These are phyloP conservation scores for Sterna hirundo DNA, from an alignment of 2,113 vertebrate species.

Conservation along the genomic window DNA sequence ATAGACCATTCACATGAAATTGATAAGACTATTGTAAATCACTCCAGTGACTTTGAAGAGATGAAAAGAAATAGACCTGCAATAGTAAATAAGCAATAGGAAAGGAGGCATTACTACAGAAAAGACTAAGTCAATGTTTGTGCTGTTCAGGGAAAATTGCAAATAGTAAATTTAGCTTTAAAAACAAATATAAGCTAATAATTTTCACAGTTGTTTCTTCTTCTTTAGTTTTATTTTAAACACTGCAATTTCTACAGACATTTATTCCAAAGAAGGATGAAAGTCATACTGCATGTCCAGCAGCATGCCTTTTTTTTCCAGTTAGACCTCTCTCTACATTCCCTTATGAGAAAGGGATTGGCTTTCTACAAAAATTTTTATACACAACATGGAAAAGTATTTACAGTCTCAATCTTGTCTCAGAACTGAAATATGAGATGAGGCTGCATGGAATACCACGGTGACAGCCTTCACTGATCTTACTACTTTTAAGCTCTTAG, in stretches of 20 bases:
- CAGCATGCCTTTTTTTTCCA: not conserved
- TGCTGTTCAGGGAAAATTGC: not conserved
- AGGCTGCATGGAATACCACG: not conserved
- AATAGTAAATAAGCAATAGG: not conserved
- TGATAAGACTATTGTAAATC: conserved; percentile 73
- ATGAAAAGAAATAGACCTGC: conserved; percentile 1
- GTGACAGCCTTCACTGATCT: not conserved
- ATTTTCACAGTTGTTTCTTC: not conserved
- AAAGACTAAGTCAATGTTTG: not conserved
- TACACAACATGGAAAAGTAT: not conserved
- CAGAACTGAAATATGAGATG: not conserved
- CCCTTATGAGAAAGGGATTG: not conserved
- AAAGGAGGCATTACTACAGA: not conserved
- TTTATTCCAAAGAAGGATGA: not conserved
- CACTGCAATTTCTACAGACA: not conserved
- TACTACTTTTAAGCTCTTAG: not conserved
- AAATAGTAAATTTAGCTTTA: not conserved
- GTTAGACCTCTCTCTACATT: not conserved
- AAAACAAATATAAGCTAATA: not conserved
- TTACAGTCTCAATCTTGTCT: not conserved
- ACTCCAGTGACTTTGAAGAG: not conserved
- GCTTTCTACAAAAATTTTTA: not conserved
- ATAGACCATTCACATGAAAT: conserved; percentile 75
- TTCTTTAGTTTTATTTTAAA: not conserved
- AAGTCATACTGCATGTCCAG: not conserved